Evolutionary conservation across 2,888 invertebrate genomes (phyloP), one percentile per base, ranked within the genome.

Genomic region (Nomada ruficornis): DNA sequence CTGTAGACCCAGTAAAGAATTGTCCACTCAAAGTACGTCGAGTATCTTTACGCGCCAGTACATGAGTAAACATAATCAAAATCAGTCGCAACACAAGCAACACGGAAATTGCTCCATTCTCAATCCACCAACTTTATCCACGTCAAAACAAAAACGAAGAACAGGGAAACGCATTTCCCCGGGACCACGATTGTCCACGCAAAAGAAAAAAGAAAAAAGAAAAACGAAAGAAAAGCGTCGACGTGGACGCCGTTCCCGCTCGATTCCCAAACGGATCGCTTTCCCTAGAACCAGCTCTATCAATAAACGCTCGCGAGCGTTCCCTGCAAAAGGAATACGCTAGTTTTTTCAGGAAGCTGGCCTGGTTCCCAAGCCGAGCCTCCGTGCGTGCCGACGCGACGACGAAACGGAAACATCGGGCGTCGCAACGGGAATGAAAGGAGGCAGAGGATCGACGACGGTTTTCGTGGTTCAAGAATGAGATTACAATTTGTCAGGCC

Each of bases 401-500:
- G 74, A 50, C n/a, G 54, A 23, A 42, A 44, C 2, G n/a, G 29
- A 20, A 18, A 44, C 11, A 36, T 36, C 11, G 42, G 26, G 9
- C 20, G 15, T 1, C 5, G 11, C 20, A 7, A 23, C 44, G 18
- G 23, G 20, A 26, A 59, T 29, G n/a, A 42, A 11, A 55, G 20
- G 54, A 13, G 64, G 52, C 15, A 50, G 23, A 29, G n/a, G 59
- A 78, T 77, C 50, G 80, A 70, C 79, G 86, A 55, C 29, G 65
- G 55, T 73, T 73, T 85, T 87, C 63, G 80, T 83, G 82, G 86
- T 86, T 85, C 90, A 86, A 91, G 91, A 91, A 91, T 91, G 91
- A 91, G 91, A 91, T 90, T 91, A 91, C 91, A 91, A 91, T 91
- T 91, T 91, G 91, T 91, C 91, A 91, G 87, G 88, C 65, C 76